Base-by-base conservation (phyloP, 2,113 vertebrate genomes). In the Bubo bubo region DNA sequence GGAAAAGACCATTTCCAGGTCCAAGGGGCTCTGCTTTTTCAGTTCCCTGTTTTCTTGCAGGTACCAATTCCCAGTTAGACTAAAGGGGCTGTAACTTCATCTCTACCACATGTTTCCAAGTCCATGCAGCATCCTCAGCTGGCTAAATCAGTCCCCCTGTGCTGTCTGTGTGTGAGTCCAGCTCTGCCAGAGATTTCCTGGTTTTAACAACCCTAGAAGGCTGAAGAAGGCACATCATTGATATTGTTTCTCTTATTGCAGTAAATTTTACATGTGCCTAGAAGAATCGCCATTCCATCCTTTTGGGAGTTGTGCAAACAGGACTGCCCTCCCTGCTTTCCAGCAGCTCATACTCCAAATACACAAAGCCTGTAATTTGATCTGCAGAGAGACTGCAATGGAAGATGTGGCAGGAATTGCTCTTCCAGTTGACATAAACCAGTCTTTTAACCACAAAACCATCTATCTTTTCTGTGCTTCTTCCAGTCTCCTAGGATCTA, bases 171-270 rank as follows among this genome's bases (percentile, higher is more conserved):
- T 39, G 17, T 4, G 30, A 41, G 15, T 28, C 55, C 41, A 50
- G 4, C 58, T 68, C 12, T 55, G 15, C 15, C 45, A 43, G 27
- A 49, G 59, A 14, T 37, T 58, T 37, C 1, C 24, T 58, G 12
- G 12, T 49, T 53, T 84, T 30, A 47, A 28, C 64, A 50, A 11
- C 4, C 30, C 43, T 27, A 37, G 39, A 39, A 45, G 14, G 71
- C 81, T 86, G 49, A 68, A 60, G 26, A 72, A 82, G 47, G 35
- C 30, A 9, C 58, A 80, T 26, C 5, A 30, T 62, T 32, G 14
- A 10, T 19, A 14, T 14, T 68, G 11, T 21, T 75, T 35, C 26
- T 39, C 0, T 0, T 14, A 7, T 3, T 52, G 18, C 53, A 64
- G 49, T 8, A 15, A 35, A 43, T 92, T 87, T 79, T 26, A 24